A percentile compares a stretch with the other conserved stretches of the same genome.
Evolutionary conservation across 2,888 invertebrate genomes (phyloP).

Genomic region (Tridacna gigas): DNA sequence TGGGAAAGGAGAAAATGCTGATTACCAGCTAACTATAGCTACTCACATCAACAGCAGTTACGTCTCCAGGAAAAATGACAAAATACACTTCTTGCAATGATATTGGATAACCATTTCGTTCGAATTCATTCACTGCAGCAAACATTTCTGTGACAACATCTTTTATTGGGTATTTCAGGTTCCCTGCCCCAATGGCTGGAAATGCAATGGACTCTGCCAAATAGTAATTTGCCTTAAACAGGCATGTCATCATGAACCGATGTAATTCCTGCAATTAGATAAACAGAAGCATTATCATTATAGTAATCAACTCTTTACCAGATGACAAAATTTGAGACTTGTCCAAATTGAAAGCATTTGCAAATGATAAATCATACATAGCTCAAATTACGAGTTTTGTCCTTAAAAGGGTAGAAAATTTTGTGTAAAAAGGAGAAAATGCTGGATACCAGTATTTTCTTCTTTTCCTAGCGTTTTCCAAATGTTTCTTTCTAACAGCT

Average conservation of each 20-base stretch:
- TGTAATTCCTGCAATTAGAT: slow-evolving; percentile 14
- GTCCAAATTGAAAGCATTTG: too few species aligned
- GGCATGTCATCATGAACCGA: slow-evolving; percentile 17
- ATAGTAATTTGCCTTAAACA: slow-evolving; percentile 11
- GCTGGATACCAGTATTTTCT: too few species aligned
- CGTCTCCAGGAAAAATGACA: slow-evolving; percentile 6
- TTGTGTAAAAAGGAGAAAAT: too few species aligned
- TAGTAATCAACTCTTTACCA: too few species aligned
- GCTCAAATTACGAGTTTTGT: too few species aligned
- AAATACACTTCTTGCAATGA: slow-evolving; percentile 11
- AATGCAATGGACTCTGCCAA: slow-evolving; percentile 36
- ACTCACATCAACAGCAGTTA: background rate
- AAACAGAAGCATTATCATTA: too few species aligned
- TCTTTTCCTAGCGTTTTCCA: too few species aligned
- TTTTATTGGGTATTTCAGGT: slow-evolving; percentile 22
- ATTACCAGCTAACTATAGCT: background rate
- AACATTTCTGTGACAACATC: slow-evolving; percentile 31
- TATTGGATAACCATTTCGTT: background rate
- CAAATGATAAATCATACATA: too few species aligned
- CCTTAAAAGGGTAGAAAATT: too few species aligned
- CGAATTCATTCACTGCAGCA: background rate
- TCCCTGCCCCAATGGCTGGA: slow-evolving; percentile 46
- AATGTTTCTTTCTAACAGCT: too few species aligned
- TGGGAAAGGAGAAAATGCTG: too few species aligned
- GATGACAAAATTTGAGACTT: too few species aligned